Base-by-base conservation (phyloP, 2,797 vertebrate species). In the Thripadectes ignobilis region DNA sequence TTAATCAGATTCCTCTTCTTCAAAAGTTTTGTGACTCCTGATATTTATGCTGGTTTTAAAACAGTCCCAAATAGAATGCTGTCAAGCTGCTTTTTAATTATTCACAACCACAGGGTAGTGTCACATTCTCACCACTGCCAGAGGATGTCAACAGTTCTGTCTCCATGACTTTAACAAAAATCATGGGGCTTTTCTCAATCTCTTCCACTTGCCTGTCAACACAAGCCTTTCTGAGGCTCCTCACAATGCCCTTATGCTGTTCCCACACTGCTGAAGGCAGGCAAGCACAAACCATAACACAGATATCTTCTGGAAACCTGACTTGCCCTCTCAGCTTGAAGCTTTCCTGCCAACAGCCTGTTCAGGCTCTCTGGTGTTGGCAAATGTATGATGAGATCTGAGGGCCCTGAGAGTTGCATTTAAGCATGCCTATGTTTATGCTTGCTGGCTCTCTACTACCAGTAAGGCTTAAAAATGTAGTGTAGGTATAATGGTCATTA, bases 1-100 rank as follows among this genome's bases (percentile, higher is more conserved):
- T 51, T 63, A 4, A 45, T 46, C 23, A 67, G 7, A 68, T 75
- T 79, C 46, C 32, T 6, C 11, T 19, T 39, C 24, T 80, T 58
- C 17, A 36, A 72, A 79, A 88, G 46, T 27, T 85, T 77, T 51
- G 30, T 16, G 45, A 46, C 15, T 89, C 48, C 54, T 83, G 62
- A 48, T 74, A 91, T 86, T 92, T 43, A 52, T 41, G 23, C 39
- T 59, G 22, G 74, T 91, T 93, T 71, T 29, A 71, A 49, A 76
- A 2, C 29, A 32, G 18, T 43, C 15, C 14, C 26, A 74, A 12
- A 63, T 76, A 52, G 36, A 85, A 69, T 14, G n/a, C 32, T n/a
- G 46, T 32, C 5, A 19, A 85, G 24, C 23, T 93, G 66, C 39
- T 80, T 87, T 92, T 68, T 80, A 74, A 85, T 91, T 79, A 86